Conservation (phyloP, 1,140 invertebrate genomes). For the Schlechtendalia chinensis region DNA sequence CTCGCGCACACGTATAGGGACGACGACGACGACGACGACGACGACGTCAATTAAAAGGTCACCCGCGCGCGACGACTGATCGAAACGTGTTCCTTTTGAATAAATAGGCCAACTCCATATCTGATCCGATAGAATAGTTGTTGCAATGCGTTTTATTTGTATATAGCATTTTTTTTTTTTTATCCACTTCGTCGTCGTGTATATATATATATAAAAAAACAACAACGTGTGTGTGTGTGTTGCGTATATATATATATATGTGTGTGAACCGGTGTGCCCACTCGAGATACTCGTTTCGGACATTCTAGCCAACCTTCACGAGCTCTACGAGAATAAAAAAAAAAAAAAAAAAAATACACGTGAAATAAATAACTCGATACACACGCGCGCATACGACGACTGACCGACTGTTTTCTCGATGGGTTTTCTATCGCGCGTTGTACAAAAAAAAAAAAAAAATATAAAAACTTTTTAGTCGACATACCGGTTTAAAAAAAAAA, state of each 20-base stretch:
- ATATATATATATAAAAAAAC: too few species aligned
- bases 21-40: background rate
- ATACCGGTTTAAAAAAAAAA: slow-evolving; percentile 38
- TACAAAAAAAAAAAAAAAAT: slow-evolving; percentile 5
- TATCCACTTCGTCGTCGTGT: slow-evolving; percentile 2
- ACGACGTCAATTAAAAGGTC: slow-evolving; percentile 41
- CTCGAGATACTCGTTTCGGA: slow-evolving; percentile 49
- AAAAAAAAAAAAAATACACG: slow-evolving; percentile 37
- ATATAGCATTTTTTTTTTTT: slow-evolving; percentile 32
- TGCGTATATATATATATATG: background rate
- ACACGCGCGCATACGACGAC: background rate
- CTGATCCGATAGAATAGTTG: slow-evolving; percentile 36
- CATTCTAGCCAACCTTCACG: slow-evolving; percentile 47
- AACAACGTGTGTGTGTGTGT: background rate
- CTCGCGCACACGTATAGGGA: background rate
- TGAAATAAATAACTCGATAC: slow-evolving; percentile 48
- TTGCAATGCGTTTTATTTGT: slow-evolving; percentile 42
- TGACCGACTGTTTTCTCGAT: slow-evolving; percentile 49
- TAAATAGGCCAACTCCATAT: slow-evolving; percentile 49
- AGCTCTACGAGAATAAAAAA: slow-evolving; percentile 20
- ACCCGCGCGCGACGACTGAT: background rate
- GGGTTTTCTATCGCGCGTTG: slow-evolving; percentile 39
- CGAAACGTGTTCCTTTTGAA: slow-evolving; percentile 41
- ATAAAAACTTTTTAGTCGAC: slow-evolving; percentile 44
- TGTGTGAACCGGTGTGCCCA: slow-evolving; percentile 46